Evolutionary conservation across 2,113 vertebrate species (phyloP), one percentile per base, ranked within the genome.

Genomic region (Amphilophus citrinellus): DNA sequence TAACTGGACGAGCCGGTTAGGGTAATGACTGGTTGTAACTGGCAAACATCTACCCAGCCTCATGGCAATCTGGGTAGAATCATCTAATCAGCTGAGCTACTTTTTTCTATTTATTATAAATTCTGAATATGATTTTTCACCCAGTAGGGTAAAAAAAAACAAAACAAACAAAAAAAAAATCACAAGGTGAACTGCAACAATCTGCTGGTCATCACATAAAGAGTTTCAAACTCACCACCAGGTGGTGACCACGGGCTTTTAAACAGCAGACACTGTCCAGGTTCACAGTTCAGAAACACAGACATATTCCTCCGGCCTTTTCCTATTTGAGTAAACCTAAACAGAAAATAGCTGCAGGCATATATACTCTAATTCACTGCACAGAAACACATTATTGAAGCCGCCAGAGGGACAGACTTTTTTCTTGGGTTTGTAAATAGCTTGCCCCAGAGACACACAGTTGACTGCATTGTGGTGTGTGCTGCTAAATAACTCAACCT

Each of bases 181-280:
- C 10, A 75, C 9, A 39, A 53, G 58, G 57, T 56, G 47, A 32
- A 56, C 15, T 44, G 27, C 44, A 50, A 35, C 56, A 60, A 42
- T 42, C 37, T 81, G 56, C 77, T 83, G 50, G 47, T 79, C 47
- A 75, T 76, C 79, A 60, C 56, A 56, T 68, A 73, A 73, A 56
- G 68, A 0, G 35, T 20, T 37, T 90, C 58, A 60, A 53, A 73
- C 59, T 71, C 60, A 82, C 91, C 91, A 93, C 85, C 87, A 92
- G 89, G 85, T 89, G 89, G 92, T 47, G 91, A 44, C 79, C 79
- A 80, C 53, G 77, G 44, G 59, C 88, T 79, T 88, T 57, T 47
- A 50, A 56, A 60, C 62, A 24, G 18, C 22, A 42, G 50, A 44
- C 15, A 75, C 27, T 17, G 42, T 7, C 17, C 59, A 66, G 58